Evolutionary conservation across 2,888 invertebrate species (phyloP).

Genomic region (Drosophila fulvimacula): DNA sequence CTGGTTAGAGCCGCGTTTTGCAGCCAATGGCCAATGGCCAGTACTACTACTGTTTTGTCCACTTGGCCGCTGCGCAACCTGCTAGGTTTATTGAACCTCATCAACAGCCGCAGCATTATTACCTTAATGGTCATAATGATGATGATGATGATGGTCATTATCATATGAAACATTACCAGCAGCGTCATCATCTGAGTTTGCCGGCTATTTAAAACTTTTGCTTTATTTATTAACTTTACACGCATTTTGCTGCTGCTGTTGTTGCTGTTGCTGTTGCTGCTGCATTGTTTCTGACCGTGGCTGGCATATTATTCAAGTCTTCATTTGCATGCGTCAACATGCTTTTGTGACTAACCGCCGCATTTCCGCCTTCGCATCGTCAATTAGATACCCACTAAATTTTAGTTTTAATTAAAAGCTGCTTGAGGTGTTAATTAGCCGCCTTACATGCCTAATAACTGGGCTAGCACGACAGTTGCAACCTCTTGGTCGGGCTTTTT

Average conservation of each 20-base stretch:
- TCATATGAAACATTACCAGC: conserved; percentile 25
- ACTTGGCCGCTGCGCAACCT: conserved; percentile 68
- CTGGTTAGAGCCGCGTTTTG: conserved; percentile 52
- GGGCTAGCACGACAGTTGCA: conserved; percentile 50
- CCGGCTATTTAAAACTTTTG: conserved; percentile 55
- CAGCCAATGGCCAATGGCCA: conserved; percentile 55
- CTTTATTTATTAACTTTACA: conserved; percentile 65
- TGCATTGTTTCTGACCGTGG: conserved; percentile 50
- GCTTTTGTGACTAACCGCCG: conserved; percentile 63
- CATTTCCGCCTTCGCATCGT: conserved; percentile 65
- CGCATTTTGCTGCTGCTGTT: conserved; percentile 16
- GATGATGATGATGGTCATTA: conserved; percentile 10
- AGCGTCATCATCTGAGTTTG: conserved; percentile 53
- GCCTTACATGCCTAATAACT: conserved; percentile 64
- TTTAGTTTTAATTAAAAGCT: conserved; percentile 57
- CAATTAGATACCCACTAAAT: conserved; percentile 37
- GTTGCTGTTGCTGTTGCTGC: conserved; percentile 4
- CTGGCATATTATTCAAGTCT: conserved; percentile 44
- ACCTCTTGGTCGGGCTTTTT: neutral
- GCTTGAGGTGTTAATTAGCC: conserved; percentile 67
- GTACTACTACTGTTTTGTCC: conserved; percentile 49
- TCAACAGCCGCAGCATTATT: conserved; percentile 28
- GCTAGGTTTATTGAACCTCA: conserved; percentile 64
- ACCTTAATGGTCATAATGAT: conserved; percentile 11
- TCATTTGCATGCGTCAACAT: conserved; percentile 73